Base-by-base conservation (phyloP, 1,140 invertebrate genomes). In the Zaprionus kolodkinae region DNA sequence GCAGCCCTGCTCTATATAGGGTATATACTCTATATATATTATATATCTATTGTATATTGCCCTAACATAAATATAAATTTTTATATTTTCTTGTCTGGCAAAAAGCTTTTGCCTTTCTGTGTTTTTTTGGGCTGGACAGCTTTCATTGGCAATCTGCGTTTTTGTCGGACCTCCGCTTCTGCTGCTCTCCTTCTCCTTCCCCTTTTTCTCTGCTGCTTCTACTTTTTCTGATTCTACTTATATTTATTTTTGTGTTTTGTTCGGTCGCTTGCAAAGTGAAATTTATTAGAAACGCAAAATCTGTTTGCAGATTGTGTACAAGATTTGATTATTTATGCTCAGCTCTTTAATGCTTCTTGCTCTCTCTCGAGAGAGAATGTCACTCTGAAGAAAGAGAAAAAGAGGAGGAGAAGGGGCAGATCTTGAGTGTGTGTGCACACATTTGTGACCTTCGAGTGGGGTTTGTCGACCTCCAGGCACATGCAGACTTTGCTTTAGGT, bases 281-380 rank as follows among this genome's bases (percentile, higher is more conserved):
- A 88, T 88, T 88, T 88, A 88, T 88, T 88, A 88, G 84, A 88
- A 88, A 88, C 74, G 84, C 84, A 88, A 88, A 87, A 88, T 88
- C 84, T 88, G 80, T 88, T 88, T 88, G 77, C 79, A 84, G 84
- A 87, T 87, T 88, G 84, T 83, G 84, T 83, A 84, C 73, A 80
- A 87, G 84, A 88, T 88, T 83, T 87, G 77, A 87, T 88, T 88
- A 88, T 88, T 88, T 88, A 88, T 88, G 84, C 77, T 88, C 77
- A 88, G 84, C 78, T 86, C 69, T 82, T 52, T 64, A 13, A 13
- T 48, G 38, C 25, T 55, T 65, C 33, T 36, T 57, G 35, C 33
- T 35, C 17, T 54, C 12, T 38, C 62, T 75, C 78, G 72, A 71
- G 60, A 52, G 72, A 71, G 60, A 52, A 65, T 40, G 64, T 64